A percentile compares a stretch with the other conserved stretches of the same genome.
These are phyloP conservation scores for Parapsyche elsis DNA, from an alignment of 1,140 invertebrate species.

Conservation along the genomic window DNA sequence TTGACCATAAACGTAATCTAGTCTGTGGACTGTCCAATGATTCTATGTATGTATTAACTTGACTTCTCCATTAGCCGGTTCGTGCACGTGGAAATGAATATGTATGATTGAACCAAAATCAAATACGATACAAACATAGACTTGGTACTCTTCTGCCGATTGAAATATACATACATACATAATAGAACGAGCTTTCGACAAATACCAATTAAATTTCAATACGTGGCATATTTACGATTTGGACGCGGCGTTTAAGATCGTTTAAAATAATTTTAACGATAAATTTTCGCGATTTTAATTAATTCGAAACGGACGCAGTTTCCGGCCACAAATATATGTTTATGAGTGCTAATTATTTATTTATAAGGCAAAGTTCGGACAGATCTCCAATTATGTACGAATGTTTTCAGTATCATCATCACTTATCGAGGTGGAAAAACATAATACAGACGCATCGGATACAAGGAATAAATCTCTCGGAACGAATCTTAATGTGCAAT, in stretches of 20 bases:
- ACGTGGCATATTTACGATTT: background rate
- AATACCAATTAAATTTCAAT: background rate
- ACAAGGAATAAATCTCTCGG: background rate
- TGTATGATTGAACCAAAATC: background rate
- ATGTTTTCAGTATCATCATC: background rate
- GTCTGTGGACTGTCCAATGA: constrained; percentile 26
- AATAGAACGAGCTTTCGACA: background rate
- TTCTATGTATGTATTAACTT: constrained; percentile 7
- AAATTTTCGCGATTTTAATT: background rate
- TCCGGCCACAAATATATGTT: background rate
- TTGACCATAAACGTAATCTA: constrained; percentile 38
- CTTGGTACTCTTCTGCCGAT: no score
- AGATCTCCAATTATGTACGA: background rate
- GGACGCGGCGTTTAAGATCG: background rate
- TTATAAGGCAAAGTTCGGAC: background rate
- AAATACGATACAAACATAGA: background rate
- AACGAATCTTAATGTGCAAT: background rate
- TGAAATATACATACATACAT: background rate
- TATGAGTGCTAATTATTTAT: background rate
- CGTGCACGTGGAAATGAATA: background rate
- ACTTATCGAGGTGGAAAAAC: background rate
- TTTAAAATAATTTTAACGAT: constrained; percentile 2
- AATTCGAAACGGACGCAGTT: constrained; percentile 1
- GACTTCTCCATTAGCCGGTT: constrained; percentile 21
- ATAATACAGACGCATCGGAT: background rate